phyloP scores from a whole-genome alignment of 1,140 invertebrate genomes.

The Drosophila sturtevanti region DNA sequence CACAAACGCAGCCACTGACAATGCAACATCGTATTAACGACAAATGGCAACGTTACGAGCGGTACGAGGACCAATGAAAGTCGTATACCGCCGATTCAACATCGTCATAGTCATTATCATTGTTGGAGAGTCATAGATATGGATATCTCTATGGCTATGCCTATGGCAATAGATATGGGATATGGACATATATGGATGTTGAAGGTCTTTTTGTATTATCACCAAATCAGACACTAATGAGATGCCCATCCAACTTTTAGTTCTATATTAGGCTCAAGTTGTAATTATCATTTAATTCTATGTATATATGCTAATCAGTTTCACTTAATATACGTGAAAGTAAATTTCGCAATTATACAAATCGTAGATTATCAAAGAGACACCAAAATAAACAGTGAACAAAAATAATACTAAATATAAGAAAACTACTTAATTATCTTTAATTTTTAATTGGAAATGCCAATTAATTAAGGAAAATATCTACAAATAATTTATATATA shows the following conservation, averaged over 20 bases:
- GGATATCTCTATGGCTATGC: background rate
- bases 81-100: constrained; percentile 1
- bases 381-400: background rate
- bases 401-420: background rate
- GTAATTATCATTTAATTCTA: constrained; percentile 3
- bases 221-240: background rate
- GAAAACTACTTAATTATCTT: background rate
- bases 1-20: background rate
- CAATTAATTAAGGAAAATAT: too few relatives aligned
- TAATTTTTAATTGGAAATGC: background rate
- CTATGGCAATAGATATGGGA: background rate
- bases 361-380: background rate
- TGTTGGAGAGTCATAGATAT: background rate
- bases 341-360: background rate
- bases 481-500: too few relatives aligned
- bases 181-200: background rate
- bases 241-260: background rate
- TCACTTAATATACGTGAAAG: background rate
- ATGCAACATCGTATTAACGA: background rate
- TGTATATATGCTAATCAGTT: constrained; percentile 1
- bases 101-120: background rate
- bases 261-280: background rate
- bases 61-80: constrained; percentile 2
- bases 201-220: background rate
- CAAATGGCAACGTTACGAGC: constrained; percentile 1